A percentile compares a stretch with the other conserved stretches of the same genome.
phyloP scores from a whole-genome alignment of 1,140 invertebrate genomes.

The Andricus grossulariae region DNA sequence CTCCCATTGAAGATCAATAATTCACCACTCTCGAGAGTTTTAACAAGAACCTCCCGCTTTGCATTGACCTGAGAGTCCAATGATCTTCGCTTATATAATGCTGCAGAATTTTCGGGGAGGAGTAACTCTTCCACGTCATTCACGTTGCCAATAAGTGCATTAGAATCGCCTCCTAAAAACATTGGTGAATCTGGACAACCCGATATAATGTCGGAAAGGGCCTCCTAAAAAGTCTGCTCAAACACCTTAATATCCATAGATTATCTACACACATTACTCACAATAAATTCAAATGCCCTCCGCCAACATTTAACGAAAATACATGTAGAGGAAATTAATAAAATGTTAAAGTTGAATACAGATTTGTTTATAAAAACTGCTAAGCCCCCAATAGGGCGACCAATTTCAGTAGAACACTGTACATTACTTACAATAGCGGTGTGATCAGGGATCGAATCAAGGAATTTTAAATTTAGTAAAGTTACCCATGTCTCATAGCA shows the following conservation, averaged over 20 bases:
- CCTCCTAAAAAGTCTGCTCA: not conserved
- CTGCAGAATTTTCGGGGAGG: no score
- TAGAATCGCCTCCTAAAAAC: no score
- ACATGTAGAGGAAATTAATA: not conserved
- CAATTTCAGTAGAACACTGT: not conserved
- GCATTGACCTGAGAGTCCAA: no score
- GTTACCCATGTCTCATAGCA: not conserved
- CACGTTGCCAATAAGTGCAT: no score
- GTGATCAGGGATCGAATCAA: not conserved
- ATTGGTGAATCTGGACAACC: no score
- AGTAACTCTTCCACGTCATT: no score
- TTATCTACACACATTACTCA: not conserved
- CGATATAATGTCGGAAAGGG: no score
- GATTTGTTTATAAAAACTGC: not conserved
- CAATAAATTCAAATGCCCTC: not conserved
- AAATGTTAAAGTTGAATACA: not conserved
- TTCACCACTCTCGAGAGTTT: no score
- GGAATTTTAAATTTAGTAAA: not conserved
- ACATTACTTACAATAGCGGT: not conserved
- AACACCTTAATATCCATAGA: not conserved
- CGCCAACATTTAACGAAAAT: not conserved
- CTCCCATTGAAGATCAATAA: no score
- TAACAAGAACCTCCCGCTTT: no score
- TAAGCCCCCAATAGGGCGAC: not conserved
- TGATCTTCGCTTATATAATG: no score